phyloP scores from a whole-genome alignment of 1,140 invertebrate genomes.

The Temnothorax nylanderi region DNA sequence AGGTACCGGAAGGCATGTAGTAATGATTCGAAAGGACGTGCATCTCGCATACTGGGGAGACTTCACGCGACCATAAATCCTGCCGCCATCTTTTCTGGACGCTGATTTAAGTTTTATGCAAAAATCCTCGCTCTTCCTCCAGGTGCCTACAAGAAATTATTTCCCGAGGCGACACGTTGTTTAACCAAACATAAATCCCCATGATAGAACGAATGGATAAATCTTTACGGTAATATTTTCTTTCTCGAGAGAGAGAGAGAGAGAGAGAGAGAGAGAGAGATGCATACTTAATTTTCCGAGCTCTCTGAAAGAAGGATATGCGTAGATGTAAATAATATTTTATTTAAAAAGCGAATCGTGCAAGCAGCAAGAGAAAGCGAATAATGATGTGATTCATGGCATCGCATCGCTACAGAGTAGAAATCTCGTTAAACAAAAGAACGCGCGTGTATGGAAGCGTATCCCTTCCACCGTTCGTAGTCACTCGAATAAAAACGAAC shows the following conservation, averaged over 20 bases:
- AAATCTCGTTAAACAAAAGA: conserved; percentile 32
- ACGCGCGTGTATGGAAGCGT: not conserved
- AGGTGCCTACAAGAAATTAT: conserved; percentile 33
- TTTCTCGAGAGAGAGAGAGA: not conserved
- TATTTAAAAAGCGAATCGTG: not conserved
- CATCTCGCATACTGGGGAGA: conserved; percentile 34
- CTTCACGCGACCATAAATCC: conserved; percentile 58
- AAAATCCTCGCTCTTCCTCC: conserved; percentile 49
- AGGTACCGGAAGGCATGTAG: conserved; percentile 65
- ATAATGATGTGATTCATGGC: not conserved
- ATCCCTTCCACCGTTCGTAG: conserved; percentile 22
- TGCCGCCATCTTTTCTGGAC: conserved; percentile 6
- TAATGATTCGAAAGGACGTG: conserved; percentile 64
- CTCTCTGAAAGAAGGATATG: not conserved
- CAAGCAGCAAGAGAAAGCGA: not conserved
- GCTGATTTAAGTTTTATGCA: conserved; percentile 65
- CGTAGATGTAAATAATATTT: not conserved
- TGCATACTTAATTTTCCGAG: not conserved
- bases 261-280: not conserved
- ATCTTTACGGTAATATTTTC: conserved; percentile 8
- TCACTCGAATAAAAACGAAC: conserved; percentile 14
- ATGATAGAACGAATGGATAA: not conserved
- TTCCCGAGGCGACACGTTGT: conserved; percentile 25
- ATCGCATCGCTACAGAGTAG: conserved; percentile 3
- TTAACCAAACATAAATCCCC: conserved; percentile 37